Conservation (phyloP, 2,113 vertebrate species). For the Callospermophilus lateralis region DNA sequence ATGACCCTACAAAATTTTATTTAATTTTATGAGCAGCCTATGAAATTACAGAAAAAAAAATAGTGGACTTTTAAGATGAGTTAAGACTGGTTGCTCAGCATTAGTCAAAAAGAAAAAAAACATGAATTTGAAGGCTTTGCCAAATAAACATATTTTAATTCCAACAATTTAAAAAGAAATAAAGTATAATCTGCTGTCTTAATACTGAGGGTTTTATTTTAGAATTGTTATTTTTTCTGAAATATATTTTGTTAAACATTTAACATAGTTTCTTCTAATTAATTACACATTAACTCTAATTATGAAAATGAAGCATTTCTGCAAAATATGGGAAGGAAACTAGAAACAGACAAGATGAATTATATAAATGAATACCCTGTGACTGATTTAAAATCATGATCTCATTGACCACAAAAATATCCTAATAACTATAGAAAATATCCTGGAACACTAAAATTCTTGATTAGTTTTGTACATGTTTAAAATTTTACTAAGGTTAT, state of each 20-base stretch:
- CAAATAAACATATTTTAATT: neutral
- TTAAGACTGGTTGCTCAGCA: neutral
- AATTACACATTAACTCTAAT: neutral
- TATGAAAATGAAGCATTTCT: neutral
- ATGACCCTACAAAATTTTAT: neutral
- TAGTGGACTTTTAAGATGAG: neutral
- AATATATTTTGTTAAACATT: neutral
- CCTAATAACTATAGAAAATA: neutral
- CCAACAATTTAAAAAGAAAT: neutral
- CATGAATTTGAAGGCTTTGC: neutral
- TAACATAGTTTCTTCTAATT: neutral
- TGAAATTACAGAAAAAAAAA: neutral
- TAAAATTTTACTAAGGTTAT: neutral
- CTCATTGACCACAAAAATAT: neutral
- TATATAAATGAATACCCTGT: neutral
- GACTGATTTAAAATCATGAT: neutral
- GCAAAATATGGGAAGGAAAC: neutral
- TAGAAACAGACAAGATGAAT: neutral
- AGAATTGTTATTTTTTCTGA: neutral
- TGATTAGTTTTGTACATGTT: neutral
- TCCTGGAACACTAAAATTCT: neutral
- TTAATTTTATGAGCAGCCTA: slow-evolving; percentile 3
- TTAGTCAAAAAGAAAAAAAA: neutral
- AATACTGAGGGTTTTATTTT: neutral
- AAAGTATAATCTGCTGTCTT: neutral